Evolutionary conservation across 2,113 vertebrate genomes (phyloP).

Genomic region (Epinephelus lanceolatus): DNA sequence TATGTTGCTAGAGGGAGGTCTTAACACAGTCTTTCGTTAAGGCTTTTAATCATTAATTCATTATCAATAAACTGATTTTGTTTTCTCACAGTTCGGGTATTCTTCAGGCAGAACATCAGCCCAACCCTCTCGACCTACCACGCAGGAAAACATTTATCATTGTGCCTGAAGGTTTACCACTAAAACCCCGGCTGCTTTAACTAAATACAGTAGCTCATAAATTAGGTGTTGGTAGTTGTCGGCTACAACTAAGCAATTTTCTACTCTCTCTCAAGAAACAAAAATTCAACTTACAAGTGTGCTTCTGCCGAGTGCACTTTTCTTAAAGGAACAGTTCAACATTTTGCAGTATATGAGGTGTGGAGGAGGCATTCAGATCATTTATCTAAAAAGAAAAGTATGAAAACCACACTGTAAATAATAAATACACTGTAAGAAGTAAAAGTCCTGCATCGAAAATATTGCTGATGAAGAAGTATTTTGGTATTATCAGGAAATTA

Average conservation of each 20-base stretch:
- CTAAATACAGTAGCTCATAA: constrained; percentile 40
- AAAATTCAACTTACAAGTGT: neutral
- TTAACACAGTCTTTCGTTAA: neutral
- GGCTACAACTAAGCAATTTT: constrained; percentile 2
- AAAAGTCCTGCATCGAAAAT: no score
- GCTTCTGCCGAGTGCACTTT: neutral
- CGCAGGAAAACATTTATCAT: constrained; percentile 46
- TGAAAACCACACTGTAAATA: no score
- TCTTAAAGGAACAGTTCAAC: neutral
- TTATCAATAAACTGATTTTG: constrained; percentile 11
- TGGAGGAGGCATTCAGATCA: no score
- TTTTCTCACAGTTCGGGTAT: neutral
- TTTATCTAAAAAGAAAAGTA: no score
- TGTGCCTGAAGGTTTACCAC: constrained; percentile 29
- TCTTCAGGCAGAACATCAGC: constrained; percentile 14
- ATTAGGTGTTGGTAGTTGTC: neutral
- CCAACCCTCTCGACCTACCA: constrained; percentile 47
- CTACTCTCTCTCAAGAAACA: neutral
- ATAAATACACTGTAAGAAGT: no score
- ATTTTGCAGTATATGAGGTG: neutral
- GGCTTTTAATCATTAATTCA: constrained; percentile 5
- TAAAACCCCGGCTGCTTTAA: constrained; percentile 39
- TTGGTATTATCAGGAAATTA: no score
- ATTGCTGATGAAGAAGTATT: no score
- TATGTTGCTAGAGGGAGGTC: constrained; percentile 12